Evolutionary conservation across 2,888 invertebrate genomes (phyloP).

Genomic region (Myopa testacea): DNA sequence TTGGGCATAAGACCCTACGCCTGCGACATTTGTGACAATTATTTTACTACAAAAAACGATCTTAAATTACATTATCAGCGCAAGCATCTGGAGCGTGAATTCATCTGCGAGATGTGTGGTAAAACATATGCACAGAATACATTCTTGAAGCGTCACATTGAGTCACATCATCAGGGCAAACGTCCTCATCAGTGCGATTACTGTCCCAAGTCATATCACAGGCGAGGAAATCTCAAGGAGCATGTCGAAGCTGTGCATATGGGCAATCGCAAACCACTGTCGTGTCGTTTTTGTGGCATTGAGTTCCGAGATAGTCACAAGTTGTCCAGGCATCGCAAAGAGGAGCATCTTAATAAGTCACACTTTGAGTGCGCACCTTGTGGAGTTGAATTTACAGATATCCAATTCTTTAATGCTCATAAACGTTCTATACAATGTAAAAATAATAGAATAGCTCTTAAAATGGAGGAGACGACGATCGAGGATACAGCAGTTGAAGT

Average conservation of each 20-base stretch:
- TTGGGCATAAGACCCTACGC: constrained; percentile 64
- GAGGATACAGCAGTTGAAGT: constrained; percentile 12
- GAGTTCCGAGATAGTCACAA: constrained; percentile 64
- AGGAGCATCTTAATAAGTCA: constrained; percentile 59
- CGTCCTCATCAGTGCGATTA: constrained; percentile 58
- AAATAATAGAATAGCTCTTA: constrained; percentile 57
- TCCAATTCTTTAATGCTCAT: constrained; percentile 63
- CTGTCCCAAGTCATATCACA: constrained; percentile 62
- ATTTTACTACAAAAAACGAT: constrained; percentile 63
- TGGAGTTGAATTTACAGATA: constrained; percentile 62
- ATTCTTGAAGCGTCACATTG: constrained; percentile 61
- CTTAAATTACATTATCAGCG: constrained; percentile 62
- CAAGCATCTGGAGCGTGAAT: constrained; percentile 60
- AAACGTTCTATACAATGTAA: constrained; percentile 63
- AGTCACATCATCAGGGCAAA: constrained; percentile 62
- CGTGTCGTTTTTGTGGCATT: constrained; percentile 63
- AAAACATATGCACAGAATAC: constrained; percentile 63
- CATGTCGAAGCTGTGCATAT: constrained; percentile 62
- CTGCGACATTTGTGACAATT: constrained; percentile 60
- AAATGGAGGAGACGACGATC: constrained; percentile 43
- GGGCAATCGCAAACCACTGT: constrained; percentile 61
- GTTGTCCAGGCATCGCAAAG: constrained; percentile 62
- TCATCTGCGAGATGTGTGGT: constrained; percentile 62
- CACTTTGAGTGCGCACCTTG: constrained; percentile 58
- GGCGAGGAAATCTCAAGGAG: constrained; percentile 62